phyloP scores from a whole-genome alignment of 2,797 vertebrate genomes.

The Alosa sapidissima region DNA sequence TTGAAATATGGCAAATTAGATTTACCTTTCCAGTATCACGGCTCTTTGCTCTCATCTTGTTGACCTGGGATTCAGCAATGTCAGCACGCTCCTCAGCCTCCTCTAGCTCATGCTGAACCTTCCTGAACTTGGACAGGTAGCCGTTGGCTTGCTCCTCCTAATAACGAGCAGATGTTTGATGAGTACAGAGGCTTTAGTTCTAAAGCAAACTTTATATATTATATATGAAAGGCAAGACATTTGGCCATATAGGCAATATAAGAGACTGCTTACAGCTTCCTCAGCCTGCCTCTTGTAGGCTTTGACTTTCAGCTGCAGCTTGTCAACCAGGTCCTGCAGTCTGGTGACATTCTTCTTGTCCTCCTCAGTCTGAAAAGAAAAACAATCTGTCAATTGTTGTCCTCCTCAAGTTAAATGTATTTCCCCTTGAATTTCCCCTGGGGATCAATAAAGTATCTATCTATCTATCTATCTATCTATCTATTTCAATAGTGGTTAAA shows the following conservation, averaged over 20 bases:
- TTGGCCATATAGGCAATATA: background rate
- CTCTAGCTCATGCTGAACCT: conserved; percentile 45
- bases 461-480: too few relatives aligned
- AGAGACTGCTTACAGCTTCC: conserved; percentile 36
- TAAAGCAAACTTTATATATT: too few relatives aligned
- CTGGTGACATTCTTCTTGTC: conserved; percentile 49
- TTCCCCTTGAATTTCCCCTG: too few relatives aligned
- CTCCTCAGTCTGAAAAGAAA: conserved; percentile 58
- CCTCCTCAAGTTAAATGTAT: background rate
- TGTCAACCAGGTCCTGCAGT: conserved; percentile 53
- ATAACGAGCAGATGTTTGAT: background rate
- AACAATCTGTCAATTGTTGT: conserved; percentile 34
- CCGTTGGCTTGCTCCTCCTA: conserved; percentile 47
- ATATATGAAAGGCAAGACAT: background rate
- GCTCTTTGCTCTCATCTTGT: conserved; percentile 46
- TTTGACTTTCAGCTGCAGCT: conserved; percentile 53
- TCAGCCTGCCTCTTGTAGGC: conserved; percentile 53
- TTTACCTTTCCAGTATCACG: conserved; percentile 44
- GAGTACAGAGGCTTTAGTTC: too few relatives aligned
- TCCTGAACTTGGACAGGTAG: conserved; percentile 42
- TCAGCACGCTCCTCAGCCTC: conserved; percentile 49
- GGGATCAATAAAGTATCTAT: too few relatives aligned
- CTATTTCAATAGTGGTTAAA: background rate
- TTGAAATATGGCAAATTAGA: background rate
- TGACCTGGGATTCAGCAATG: conserved; percentile 49